Evolutionary conservation across 2,797 vertebrate genomes (phyloP), one percentile per base, ranked within the genome.

Genomic region (Cyclura pinguis): DNA sequence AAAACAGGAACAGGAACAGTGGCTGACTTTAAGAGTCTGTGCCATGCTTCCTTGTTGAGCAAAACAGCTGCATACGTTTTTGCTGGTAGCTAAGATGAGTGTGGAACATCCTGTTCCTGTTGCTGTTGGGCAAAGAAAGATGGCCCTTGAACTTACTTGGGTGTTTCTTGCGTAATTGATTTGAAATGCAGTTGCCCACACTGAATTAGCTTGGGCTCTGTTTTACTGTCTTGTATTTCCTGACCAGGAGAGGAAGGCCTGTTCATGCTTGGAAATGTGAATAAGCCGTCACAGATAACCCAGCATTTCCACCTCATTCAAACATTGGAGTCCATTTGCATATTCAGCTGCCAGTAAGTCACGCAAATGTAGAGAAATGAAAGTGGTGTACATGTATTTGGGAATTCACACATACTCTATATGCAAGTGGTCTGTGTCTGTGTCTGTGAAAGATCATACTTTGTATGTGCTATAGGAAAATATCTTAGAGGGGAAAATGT

Each of bases 31-130:
- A 85, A 47, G 76, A 87, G 73, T 84, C 80, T 7, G 14, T 69
- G 72, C 59, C 12, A n/a, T 76, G 52, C 55, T 76, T 90, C 78
- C 85, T 90, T 20, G 6, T 84, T n/a, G 42, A 89, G 73, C 59
- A 42, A 67, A 50, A 27, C 32, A 64, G 35, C 14, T 4, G 50
- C 69, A 81, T 42, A 59, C 20, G 3, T 72, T 81, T 57, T n/a
- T 86, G 6, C 38, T 85, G 13, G 22, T 76, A 62, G 72, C 42
- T 52, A 82, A 14, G n/a, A 32, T 50, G n/a, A 55, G 67, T 0
- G 10, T 57, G 29, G 76, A 59, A 67, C 57, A 84, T 84, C 73
- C 82, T 67, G 57, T 80, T 80, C 14, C 74, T 85, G 27, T 42
- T 35, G 27, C 59, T 85, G n/a, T 18, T 74, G 42, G 73, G 85